Evolutionary conservation across 1,140 invertebrate genomes (phyloP), one percentile per base, ranked within the genome.

Genomic region (Heliconius melpomene): DNA sequence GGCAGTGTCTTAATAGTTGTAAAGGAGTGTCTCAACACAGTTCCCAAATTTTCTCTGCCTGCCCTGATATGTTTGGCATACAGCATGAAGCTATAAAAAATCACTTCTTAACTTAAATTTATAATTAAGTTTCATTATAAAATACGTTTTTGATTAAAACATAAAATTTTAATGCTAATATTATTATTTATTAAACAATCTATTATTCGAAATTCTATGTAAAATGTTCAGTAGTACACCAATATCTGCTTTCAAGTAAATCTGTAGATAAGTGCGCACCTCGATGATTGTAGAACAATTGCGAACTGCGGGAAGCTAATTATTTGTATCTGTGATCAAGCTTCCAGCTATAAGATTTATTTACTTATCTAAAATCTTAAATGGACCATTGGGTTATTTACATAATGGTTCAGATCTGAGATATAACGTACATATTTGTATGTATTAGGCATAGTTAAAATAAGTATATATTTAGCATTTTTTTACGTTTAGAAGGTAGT

Each of bases 241-340:
- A 75, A 52, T 36, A 75, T 75, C 60, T 66, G 26, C 16, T 75
- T 29, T 46, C 36, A n/a, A 77, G 72, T 79, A 74, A 79, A 79
- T 79, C 77, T 72, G 7, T 29, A 79, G 75, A 85, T 84, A 85
- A 81, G 54, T 79, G 29, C 26, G 60, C 74, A 78, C 76, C 73
- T 71, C 75, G 82, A 82, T 87, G 84, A 87, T 87, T 83, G 84
- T 83, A 82, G 82, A 85, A 87, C 86, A 87, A 87, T 87, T 87
- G 82, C 79, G 75, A 83, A 80, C 84, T 75, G 81, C 83, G 79
- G 83, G 82, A 87, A 84, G 81, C 84, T 85, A 87, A 86, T 84
- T 87, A 84, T 79, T 46, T 79, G 81, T 84, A 87, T 87, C 85
- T 85, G 26, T 80, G 76, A 87, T 87, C 85, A 72, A 54, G 82